Evolutionary conservation across 2,888 invertebrate species (phyloP), one percentile per base, ranked within the genome.

Genomic region (Drosophila neotestacea): DNA sequence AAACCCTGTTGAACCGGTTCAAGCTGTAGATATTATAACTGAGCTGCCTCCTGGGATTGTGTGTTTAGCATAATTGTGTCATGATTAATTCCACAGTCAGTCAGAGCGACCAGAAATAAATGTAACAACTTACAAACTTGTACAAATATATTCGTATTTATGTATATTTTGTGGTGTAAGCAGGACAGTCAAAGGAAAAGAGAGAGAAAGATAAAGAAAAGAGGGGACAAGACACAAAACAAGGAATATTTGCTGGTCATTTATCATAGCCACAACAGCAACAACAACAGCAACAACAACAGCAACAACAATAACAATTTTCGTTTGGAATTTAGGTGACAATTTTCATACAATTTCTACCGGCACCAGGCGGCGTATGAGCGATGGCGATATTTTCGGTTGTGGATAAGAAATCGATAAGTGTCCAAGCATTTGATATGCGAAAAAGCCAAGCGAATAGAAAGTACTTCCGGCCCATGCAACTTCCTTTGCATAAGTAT

Each of bases 311-410:
- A 30, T 7, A 30, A 30, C 30, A 69, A 73, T 79, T 79, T 76
- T 76, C 59, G 65, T 61, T 52, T 64, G 70, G 71, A 83, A 87
- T 85, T 87, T 79, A 85, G 85, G 83, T 83, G 88, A 82, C 81
- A 86, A 82, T 82, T 82, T 86, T 86, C 78, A 81, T 83, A 72
- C 59, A 85, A 82, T 81, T 79, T 77, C 58, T 48, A 59, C 16
- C 59, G 54, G 64, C 64, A 72, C 66, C 65, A 79, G 73, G 64
- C 63, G 73, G 82, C 82, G 79, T 84, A 86, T 84, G 82, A 85
- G 76, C 85, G 83, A 81, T 73, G 86, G 58, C 60, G 73, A 85
- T 68, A 66, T 70, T 80, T 82, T 70, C 34, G 44, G 39, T 60
- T 34, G 44, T 46, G 61, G 32, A 48, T 60, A 59, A 58, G 69